These are phyloP conservation scores for Triplophysa tibetana DNA, from an alignment of 2,113 vertebrate genomes.

Conservation along the genomic window DNA sequence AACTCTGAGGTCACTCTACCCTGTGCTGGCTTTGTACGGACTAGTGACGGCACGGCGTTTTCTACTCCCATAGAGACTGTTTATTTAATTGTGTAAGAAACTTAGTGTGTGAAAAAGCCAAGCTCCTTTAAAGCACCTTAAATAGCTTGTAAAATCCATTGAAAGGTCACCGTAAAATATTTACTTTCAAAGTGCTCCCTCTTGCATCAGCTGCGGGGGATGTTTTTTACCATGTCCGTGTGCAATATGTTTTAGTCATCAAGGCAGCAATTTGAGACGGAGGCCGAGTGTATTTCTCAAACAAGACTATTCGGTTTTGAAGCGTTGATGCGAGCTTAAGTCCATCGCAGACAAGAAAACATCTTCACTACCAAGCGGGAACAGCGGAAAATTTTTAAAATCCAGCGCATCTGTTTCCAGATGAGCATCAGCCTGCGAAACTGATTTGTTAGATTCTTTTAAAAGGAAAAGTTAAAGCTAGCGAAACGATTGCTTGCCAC, in stretches of 20 bases:
- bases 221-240: conserved; percentile 43
- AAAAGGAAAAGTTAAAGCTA: neutral
- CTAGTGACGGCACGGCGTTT: neutral
- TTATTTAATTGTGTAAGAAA: conserved; percentile 42
- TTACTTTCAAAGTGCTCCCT: conserved; percentile 40
- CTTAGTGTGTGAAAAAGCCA: conserved; percentile 37
- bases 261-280: conserved; percentile 25
- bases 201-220: conserved; percentile 20
- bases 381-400: conserved; percentile 12
- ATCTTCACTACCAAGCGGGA: neutral
- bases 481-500: conserved; percentile 4
- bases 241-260: conserved; percentile 52
- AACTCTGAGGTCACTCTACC: conserved; percentile 36
- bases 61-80: conserved; percentile 27
- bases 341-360: neutral
- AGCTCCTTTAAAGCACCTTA: conserved; percentile 49
- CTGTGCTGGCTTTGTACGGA: conserved; percentile 35
- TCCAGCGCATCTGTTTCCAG: conserved; percentile 28
- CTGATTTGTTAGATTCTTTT: conserved; percentile 11
- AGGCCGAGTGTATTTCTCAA: conserved; percentile 11
- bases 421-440: conserved; percentile 29
- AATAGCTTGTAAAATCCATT: conserved; percentile 40
- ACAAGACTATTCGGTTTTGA: conserved; percentile 5
- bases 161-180: conserved; percentile 47
- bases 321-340: neutral